Conservation (phyloP, 1,140 invertebrate genomes). For the Eupeodes corollae region DNA sequence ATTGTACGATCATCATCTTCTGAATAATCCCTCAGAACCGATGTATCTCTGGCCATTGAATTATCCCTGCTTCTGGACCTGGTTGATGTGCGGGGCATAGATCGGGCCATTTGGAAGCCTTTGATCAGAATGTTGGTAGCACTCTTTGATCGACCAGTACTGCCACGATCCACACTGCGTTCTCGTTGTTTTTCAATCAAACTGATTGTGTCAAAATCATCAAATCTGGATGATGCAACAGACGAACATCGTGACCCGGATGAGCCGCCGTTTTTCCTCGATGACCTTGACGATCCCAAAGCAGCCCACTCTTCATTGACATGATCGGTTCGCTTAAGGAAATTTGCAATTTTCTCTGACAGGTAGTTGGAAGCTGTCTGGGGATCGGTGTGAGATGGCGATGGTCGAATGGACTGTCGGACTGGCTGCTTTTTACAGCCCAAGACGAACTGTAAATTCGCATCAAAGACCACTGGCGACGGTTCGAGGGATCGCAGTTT, state of each 20-base stretch:
- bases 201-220: slow-evolving; percentile 32
- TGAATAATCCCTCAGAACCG: slow-evolving; percentile 7
- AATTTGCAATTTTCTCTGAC: slow-evolving; percentile 62
- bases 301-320: slow-evolving; percentile 70
- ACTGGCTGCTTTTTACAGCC: slow-evolving; percentile 57
- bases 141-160: slow-evolving; percentile 52
- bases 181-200: slow-evolving; percentile 32
- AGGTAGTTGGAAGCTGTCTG: slow-evolving; percentile 63
- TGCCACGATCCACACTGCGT: slow-evolving; percentile 28
- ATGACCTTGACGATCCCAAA: slow-evolving; percentile 39
- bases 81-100: slow-evolving; percentile 35
- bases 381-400: slow-evolving; percentile 60
- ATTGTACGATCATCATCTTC: slow-evolving; percentile 34
- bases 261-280: slow-evolving; percentile 24
- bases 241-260: slow-evolving; percentile 17
- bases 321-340: slow-evolving; percentile 70
- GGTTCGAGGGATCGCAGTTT: slow-evolving; percentile 52
- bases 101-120: slow-evolving; percentile 60
- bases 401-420: slow-evolving; percentile 52
- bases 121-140: slow-evolving; percentile 69
- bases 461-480: slow-evolving; percentile 66
- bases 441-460: slow-evolving; percentile 64
- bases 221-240: slow-evolving; percentile 20
- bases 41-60: slow-evolving; percentile 35
- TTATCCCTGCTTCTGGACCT: slow-evolving; percentile 17